Evolutionary conservation across 2,113 vertebrate genomes (phyloP), one percentile per base, ranked within the genome.

Genomic region (Pholis gunnellus): DNA sequence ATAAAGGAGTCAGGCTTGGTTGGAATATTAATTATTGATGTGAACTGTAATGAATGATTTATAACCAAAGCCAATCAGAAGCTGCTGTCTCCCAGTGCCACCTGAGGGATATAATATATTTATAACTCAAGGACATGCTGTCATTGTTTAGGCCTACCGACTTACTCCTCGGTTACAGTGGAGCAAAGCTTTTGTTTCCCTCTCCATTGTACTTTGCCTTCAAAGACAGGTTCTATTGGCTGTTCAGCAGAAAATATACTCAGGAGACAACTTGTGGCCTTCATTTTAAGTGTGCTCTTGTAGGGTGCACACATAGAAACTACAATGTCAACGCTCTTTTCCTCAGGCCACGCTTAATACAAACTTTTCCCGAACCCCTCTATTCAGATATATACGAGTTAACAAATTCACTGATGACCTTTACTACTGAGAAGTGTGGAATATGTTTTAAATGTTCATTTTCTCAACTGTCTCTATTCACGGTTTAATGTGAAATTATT

Each of bases 11-110:
- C 91, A 85, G 90, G 93, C 93, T 94, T 84, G 91, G 85, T 91
- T 92, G 92, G 93, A 94, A 92, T 94, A 94, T 96, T 95, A 95
- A 96, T 96, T 94, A 96, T 96, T 96, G 92, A 96, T 95, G 93
- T 25, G 81, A 92, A 90, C 54, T 75, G 83, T 92, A 94, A 95
- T 96, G 94, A 96, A 96, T 95, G 93, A 96, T 96, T 96, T 94
- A 96, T 96, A 93, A 92, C 87, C 85, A 84, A 93, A 95, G 94
- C 94, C 94, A 95, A 96, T 95, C 95, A 96, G 91, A 95, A 91
- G 91, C 91, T 89, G 88, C 88, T 88, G 92, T 93, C 94, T 95
- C 83, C 88, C 63, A 42, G 91, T 75, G 84, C 92, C 91, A 94
- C 94, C 90, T 94, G 89, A 93, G 86, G 91, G 88, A 85, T 90